Evolutionary conservation across 1,140 invertebrate genomes (phyloP).

Genomic region (Reticulitermes speratus): DNA sequence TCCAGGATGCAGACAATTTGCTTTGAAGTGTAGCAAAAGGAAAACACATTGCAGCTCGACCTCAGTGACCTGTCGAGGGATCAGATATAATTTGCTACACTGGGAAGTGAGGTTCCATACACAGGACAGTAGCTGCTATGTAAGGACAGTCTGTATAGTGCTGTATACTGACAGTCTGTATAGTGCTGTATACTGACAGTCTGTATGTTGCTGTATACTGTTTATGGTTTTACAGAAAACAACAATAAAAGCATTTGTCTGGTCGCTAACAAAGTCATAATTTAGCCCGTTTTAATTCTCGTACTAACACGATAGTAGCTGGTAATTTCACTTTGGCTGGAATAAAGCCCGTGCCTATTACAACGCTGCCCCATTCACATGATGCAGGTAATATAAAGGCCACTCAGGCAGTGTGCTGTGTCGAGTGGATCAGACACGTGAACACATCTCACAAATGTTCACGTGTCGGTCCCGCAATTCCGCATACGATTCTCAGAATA

Average conservation of each 20-base stretch:
- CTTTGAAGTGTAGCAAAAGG: no score
- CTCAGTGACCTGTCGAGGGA: no score
- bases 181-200: background rate
- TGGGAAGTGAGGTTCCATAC: no score
- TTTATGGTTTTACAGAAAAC: background rate
- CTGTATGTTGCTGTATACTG: background rate
- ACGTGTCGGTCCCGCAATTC: background rate
- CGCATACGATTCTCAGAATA: background rate
- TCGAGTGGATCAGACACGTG: no score
- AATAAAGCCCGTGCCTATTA: constrained; percentile 13
- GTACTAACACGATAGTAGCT: background rate
- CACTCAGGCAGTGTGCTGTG: background rate
- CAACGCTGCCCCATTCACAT: background rate
- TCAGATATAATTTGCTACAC: no score
- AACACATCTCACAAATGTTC: background rate
- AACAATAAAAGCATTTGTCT: constrained; percentile 1
- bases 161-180: background rate
- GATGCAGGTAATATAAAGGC: constrained; percentile 6
- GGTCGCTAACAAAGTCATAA: background rate
- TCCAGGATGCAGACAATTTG: no score
- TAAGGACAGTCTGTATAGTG: background rate
- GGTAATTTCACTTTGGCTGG: constrained; percentile 5
- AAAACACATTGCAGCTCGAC: no score
- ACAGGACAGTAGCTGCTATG: no score
- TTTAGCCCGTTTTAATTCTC: background rate